Evolutionary conservation across 2,113 vertebrate genomes (phyloP), one percentile per base, ranked within the genome.

Genomic region (Peromyscus maniculatus): DNA sequence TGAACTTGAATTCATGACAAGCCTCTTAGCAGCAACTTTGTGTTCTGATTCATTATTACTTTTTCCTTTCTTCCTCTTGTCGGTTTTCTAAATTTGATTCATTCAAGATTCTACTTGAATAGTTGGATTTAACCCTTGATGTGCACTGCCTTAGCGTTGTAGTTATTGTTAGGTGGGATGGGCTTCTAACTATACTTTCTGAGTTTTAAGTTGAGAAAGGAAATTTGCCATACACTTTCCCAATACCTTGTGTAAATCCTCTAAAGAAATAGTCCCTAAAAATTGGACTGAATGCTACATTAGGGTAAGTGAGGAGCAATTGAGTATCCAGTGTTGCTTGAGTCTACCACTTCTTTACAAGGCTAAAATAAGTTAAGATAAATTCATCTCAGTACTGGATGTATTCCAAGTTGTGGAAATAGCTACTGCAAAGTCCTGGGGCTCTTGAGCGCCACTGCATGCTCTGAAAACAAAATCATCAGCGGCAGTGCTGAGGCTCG

Each of bases 301-400:
- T 92, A 69, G 22, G 26, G 11, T 31, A 66, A 43, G 24, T 67
- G 26, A 94, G 33, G 22, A 72, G 33, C 49, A 64, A 31, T 8
- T 84, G 64, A 69, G 49, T 83, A 2, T 87, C 84, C 6, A n/a
- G 11, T 72, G 92, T 92, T 79, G 43, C 64, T 69, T 77, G 33
- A 3, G 10, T 33, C 74, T 78, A 26, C 24, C n/a, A 49, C 74
- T 43, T 90, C 22, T 72, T 96, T 92, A 55, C 22, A 87, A 87
- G 66, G 43, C 43, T 55, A 91, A 66, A 91, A n/a, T 49, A 57
- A 95, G 92, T 90, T 87, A 75, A 96, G 87, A 92, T 87, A 75
- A 92, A n/a, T 86, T 80, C 3, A 64, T 31, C 67, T 57, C 59
- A 22, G 0, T 33, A 39, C 66, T 62, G n/a, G 67, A 74, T 49